Conservation (phyloP, 2,113 vertebrate genomes). For the Dipodomys spectabilis region DNA sequence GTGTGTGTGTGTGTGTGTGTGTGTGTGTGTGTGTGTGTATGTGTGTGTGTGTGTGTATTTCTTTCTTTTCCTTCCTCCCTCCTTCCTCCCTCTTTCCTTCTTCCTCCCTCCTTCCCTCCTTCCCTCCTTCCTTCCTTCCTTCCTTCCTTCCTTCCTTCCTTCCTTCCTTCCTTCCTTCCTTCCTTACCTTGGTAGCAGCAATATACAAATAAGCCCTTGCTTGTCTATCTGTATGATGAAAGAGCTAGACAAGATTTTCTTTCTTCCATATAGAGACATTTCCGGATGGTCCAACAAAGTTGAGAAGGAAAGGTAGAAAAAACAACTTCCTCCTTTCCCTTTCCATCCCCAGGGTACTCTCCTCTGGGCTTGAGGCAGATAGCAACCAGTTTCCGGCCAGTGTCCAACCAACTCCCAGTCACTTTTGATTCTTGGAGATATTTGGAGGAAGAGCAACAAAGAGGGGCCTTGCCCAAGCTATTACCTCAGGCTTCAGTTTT, state of each 20-base stretch:
- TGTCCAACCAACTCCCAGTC: not conserved
- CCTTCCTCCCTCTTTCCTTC: not conserved
- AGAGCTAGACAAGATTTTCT: not conserved
- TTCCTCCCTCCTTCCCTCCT: too few species aligned
- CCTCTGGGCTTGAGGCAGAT: not conserved
- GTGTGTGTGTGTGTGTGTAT: too few species aligned
- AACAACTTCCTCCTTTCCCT: not conserved
- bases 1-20: too few species aligned
- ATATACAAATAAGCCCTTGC: not conserved
- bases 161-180: too few species aligned
- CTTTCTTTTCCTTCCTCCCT: not conserved
- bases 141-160: too few species aligned
- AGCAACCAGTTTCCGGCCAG: not conserved
- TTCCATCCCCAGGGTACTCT: too few species aligned
- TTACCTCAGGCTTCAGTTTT: not conserved
- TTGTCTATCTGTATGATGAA: not conserved
- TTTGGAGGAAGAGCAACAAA: not conserved
- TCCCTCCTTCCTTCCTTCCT: not conserved
- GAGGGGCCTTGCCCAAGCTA: not conserved
- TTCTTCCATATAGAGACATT: constrained; percentile 5
- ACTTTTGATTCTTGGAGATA: not conserved
- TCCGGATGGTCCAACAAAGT: not conserved
- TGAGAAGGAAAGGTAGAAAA: not conserved
- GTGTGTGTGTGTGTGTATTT: too few species aligned
- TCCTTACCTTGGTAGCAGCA: not conserved